A percentile compares a stretch with the other conserved stretches of the same genome.
phyloP scores from a whole-genome alignment of 30 jellyfish, hydroid and myxozoan genomes.

The Hydractinia symbiolongicarpus region DNA sequence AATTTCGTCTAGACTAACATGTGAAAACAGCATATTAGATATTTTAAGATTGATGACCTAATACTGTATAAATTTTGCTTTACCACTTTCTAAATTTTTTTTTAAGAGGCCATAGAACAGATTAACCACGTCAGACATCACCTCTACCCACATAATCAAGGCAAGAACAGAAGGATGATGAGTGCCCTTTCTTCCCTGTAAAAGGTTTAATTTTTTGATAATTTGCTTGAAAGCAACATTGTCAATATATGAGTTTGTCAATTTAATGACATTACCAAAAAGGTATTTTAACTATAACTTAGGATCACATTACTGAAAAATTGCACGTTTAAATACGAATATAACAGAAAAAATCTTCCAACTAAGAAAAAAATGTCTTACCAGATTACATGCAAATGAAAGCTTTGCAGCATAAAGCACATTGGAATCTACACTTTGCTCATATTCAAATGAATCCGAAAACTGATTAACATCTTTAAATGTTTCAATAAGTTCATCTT shows the following conservation, averaged over 20 bases:
- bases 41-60: background rate
- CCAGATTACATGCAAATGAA: slow-evolving; percentile 42
- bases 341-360: background rate
- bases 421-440: slow-evolving; percentile 1
- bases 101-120: no score
- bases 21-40: background rate
- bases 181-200: background rate
- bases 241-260: background rate
- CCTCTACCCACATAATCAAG: no score
- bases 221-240: background rate
- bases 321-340: background rate
- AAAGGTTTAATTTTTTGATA: background rate
- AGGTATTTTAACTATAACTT: background rate
- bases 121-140: no score
- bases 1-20: background rate
- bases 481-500: slow-evolving; percentile 27
- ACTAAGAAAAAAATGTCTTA: slow-evolving; percentile 8
- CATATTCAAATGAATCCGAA: background rate
- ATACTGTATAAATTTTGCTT: background rate
- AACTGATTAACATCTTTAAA: slow-evolving; percentile 13
- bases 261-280: background rate
- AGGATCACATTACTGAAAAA: background rate
- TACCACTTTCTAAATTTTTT: no score
- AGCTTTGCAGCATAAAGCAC: slow-evolving; percentile 47
- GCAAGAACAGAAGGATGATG: no score